These are phyloP conservation scores for Sebastes nivosus DNA, from an alignment of 2,797 vertebrate species.

Conservation along the genomic window DNA sequence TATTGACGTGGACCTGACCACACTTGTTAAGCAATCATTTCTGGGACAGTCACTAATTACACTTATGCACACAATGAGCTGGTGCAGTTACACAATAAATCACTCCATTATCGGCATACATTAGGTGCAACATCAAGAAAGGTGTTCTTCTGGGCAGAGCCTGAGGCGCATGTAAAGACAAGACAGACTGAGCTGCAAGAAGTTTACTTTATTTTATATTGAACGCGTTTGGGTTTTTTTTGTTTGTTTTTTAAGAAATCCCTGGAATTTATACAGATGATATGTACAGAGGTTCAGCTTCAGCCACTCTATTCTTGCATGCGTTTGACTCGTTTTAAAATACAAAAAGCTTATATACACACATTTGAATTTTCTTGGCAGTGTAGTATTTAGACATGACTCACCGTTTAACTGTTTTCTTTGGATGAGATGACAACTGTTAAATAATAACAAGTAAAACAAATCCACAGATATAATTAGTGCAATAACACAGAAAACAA, in stretches of 20 bases:
- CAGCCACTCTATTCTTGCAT: constrained; percentile 79
- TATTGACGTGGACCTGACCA: not conserved
- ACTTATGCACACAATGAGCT: not conserved
- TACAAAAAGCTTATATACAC: constrained; percentile 65
- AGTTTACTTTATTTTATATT: constrained; percentile 67
- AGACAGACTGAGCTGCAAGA: constrained; percentile 47
- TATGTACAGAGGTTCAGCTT: constrained; percentile 70
- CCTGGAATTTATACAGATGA: constrained; percentile 86
- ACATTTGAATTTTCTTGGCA: constrained; percentile 55
- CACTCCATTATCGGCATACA: not conserved
- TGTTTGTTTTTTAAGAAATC: constrained; percentile 80
- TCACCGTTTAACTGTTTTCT: constrained; percentile 43
- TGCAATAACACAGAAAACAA: not conserved
- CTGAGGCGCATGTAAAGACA: not conserved
- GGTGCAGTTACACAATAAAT: not conserved
- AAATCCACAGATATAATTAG: not conserved
- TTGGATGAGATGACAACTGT: constrained; percentile 3
- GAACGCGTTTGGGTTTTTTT: constrained; percentile 1
- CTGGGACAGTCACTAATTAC: not conserved
- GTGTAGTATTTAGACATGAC: constrained; percentile 55
- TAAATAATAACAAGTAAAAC: not conserved
- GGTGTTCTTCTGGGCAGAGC: not conserved
- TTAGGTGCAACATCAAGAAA: not conserved
- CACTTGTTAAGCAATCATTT: not conserved
- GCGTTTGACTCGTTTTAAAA: constrained; percentile 73